phyloP scores from a whole-genome alignment of 2,797 vertebrate species.

The Amblyraja radiata region DNA sequence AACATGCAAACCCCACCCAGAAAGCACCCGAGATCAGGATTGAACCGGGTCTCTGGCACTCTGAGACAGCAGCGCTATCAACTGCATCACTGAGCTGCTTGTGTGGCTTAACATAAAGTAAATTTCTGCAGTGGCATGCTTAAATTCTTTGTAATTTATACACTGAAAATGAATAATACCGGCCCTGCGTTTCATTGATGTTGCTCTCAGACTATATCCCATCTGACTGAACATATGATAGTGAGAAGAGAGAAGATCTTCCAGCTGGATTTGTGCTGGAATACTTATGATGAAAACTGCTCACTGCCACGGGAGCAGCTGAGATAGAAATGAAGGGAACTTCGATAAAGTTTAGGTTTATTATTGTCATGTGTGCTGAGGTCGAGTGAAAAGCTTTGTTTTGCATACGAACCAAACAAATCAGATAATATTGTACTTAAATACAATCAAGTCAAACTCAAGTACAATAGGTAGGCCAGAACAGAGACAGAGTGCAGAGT shows the following conservation, averaged over 20 bases:
- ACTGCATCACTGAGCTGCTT: too few species aligned
- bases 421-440: too few species aligned
- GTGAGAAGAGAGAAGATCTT: background rate
- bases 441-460: too few species aligned
- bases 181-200: background rate
- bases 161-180: background rate
- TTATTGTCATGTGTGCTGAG: too few species aligned
- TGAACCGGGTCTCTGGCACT: too few species aligned
- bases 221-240: background rate
- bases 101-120: background rate
- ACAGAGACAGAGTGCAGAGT: too few species aligned
- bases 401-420: too few species aligned
- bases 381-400: too few species aligned
- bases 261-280: background rate
- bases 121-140: background rate
- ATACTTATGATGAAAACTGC: background rate
- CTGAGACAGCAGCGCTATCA: too few species aligned
- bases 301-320: background rate
- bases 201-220: background rate
- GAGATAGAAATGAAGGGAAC: background rate
- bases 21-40: too few species aligned
- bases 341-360: background rate
- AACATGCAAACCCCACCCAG: too few species aligned
- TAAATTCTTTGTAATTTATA: background rate
- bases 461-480: too few species aligned